phyloP scores from a whole-genome alignment of 2,888 invertebrate genomes.

The Heliconius hortense region DNA sequence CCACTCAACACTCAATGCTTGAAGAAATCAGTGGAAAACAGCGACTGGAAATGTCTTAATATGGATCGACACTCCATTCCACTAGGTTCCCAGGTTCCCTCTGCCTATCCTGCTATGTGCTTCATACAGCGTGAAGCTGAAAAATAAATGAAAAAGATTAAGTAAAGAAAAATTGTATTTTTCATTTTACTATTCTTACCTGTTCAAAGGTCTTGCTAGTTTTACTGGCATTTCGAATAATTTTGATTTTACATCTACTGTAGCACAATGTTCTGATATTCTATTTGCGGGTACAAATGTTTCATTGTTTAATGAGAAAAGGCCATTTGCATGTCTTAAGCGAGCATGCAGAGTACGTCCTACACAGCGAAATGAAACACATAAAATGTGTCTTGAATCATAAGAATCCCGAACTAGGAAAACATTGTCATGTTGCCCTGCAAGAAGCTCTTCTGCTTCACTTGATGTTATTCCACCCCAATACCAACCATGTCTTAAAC shows the following conservation, averaged over 20 bases:
- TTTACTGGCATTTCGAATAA: slow-evolving; percentile 78
- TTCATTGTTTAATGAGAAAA: slow-evolving; percentile 83
- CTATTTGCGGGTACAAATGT: slow-evolving; percentile 78
- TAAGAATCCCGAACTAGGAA: slow-evolving; percentile 89
- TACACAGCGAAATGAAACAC: slow-evolving; percentile 87
- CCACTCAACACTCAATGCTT: too few relatives aligned
- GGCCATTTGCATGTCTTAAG: slow-evolving; percentile 87
- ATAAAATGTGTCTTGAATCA: slow-evolving; percentile 85
- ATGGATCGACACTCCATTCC: too few relatives aligned
- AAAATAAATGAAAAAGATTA: background rate
- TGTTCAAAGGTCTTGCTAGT: slow-evolving; percentile 75
- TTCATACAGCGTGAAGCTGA: too few relatives aligned
- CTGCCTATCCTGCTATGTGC: too few relatives aligned
- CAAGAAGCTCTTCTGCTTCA: slow-evolving; percentile 86
- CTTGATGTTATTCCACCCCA: slow-evolving; percentile 89
- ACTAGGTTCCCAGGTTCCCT: too few relatives aligned
- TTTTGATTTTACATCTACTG: slow-evolving; percentile 74
- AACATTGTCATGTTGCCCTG: slow-evolving; percentile 87
- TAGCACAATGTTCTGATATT: slow-evolving; percentile 77
- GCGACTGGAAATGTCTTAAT: too few relatives aligned
- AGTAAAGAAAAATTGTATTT: background rate
- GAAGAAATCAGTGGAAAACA: too few relatives aligned
- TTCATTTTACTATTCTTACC: slow-evolving; percentile 52
- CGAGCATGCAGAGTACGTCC: slow-evolving; percentile 87
- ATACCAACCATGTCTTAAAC: slow-evolving; percentile 85